Conservation (phyloP, 2,888 invertebrate genomes). For the Papilio elwesi region DNA sequence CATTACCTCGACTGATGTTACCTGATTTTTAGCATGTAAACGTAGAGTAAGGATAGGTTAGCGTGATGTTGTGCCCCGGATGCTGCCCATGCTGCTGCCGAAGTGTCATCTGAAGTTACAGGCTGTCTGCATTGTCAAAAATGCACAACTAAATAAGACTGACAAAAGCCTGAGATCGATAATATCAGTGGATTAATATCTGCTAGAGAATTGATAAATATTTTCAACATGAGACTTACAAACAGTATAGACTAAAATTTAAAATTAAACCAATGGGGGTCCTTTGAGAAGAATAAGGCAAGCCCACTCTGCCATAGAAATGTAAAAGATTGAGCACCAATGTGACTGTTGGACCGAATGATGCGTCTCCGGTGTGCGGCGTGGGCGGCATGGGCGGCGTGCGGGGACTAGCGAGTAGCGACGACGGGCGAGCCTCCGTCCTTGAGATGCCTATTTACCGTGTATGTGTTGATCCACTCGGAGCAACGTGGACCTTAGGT, state of each 20-base stretch:
- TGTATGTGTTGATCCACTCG: constrained; percentile 66
- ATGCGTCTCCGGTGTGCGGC: too few species aligned
- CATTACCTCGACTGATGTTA: constrained; percentile 84
- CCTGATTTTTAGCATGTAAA: constrained; percentile 81
- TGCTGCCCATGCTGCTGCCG: constrained; percentile 33
- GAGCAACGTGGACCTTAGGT: constrained; percentile 82
- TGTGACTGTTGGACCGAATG: too few species aligned
- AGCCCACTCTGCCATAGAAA: too few species aligned
- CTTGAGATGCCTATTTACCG: constrained; percentile 78
- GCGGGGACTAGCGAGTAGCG: constrained; percentile 58
- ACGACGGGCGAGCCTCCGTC: constrained; percentile 78
- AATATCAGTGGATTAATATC: neutral
- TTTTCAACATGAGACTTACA: neutral
- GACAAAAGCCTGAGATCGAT: neutral
- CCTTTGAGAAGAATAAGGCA: neutral
- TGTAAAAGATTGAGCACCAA: too few species aligned
- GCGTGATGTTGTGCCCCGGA: constrained; percentile 33
- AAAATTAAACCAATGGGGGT: neutral
- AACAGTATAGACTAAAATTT: neutral
- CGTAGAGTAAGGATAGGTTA: constrained; percentile 71
- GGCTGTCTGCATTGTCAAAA: neutral
- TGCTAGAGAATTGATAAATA: constrained; percentile 1
- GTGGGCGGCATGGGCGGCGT: constrained; percentile 35
- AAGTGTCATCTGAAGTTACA: neutral
- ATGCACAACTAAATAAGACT: neutral